Base-by-base conservation (phyloP, 2,888 invertebrate genomes). In the Myathropa florea region DNA sequence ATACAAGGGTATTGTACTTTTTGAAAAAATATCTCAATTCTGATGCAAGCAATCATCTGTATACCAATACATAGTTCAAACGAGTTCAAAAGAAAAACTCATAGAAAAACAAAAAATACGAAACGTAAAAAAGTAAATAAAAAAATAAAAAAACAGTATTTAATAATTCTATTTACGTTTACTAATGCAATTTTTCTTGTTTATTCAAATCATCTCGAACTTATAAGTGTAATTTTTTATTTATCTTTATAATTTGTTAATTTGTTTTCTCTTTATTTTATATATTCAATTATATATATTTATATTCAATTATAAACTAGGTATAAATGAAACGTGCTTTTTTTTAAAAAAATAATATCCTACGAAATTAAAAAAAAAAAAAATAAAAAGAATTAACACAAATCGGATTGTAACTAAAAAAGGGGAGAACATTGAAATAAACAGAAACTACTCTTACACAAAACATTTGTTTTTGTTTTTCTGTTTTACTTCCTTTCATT, bases 181-280 rank as follows among this genome's bases (percentile, higher is more conserved):
- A 68, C 85, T 81, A 77, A 77, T 85, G 81, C 77, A 85, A 82
- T 57, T 71, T 81, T 75, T 82, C 67, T 82, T 71, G 67, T 86
- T 86, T 86, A 86, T 86, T 86, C 78, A 86, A 82, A 86, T 75
- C 71, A 80, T 82, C 64, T 85, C 78, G 73, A 79, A 71, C 82
- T 86, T 86, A 85, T 68, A 82, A 78, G 68, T 82, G 70, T 78
- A 81, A 18, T 53, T 70, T 65, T 46, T 30, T 46, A 33, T 65
- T 36, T 64, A 64, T 55, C 33, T 24, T 73, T 65, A 46, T 73
- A 65, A 59, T 73, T 70, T 82, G 78, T 78, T 86, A 86, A 82
- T 78, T 82, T 68, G 60, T 78, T 86, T 73, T 46, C 28, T 36
- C 39, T 67, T 83, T 24, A 30, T 65, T 76, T 65, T 82, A 78